Percentiles rank a stretch among this genome's conserved stretches.
These are phyloP conservation scores for Plutella xylostella DNA, from an alignment of 2,888 invertebrate genomes.

Conservation along the genomic window DNA sequence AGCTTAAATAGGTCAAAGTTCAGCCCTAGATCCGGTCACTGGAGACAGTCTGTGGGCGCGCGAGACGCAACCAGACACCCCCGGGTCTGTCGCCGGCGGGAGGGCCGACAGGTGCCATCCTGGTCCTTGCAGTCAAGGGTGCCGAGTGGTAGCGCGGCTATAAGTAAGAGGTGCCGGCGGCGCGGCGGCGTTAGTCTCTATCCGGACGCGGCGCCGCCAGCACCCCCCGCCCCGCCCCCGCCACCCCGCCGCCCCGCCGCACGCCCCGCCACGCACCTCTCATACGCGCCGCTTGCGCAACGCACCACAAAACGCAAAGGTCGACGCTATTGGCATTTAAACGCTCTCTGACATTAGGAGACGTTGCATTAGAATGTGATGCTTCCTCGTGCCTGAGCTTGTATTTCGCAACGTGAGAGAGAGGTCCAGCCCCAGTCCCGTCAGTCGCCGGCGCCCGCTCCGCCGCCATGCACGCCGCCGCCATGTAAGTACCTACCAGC, in stretches of 20 bases:
- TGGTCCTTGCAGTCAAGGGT: slow-evolving; percentile 15
- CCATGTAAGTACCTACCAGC: slow-evolving; percentile 45
- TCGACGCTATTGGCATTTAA: slow-evolving; percentile 67
- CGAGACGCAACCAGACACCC: not conserved
- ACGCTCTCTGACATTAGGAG: slow-evolving; percentile 63
- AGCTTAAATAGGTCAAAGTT: too few species aligned
- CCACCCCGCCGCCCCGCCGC: slow-evolving; percentile 23
- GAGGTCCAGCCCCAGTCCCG: slow-evolving; percentile 35
- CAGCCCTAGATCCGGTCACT: too few species aligned
- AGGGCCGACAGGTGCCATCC: not conserved
- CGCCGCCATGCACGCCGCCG: slow-evolving; percentile 17
- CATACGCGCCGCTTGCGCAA: slow-evolving; percentile 65
- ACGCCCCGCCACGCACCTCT: slow-evolving; percentile 46
- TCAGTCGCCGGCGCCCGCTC: slow-evolving; percentile 24
- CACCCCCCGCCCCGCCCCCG: slow-evolving; percentile 22
- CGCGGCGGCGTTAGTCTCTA: slow-evolving; percentile 66
- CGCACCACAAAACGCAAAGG: slow-evolving; percentile 57
- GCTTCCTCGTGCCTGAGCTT: slow-evolving; percentile 60
- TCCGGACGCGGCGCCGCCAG: slow-evolving; percentile 57
- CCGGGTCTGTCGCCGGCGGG: not conserved
- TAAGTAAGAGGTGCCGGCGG: slow-evolving; percentile 62
- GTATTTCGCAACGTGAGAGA: slow-evolving; percentile 65
- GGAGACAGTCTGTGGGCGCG: not conserved
- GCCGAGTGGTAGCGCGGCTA: slow-evolving; percentile 52
- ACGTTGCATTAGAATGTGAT: slow-evolving; percentile 63